Percentiles rank a stretch among this genome's conserved stretches.
These are phyloP conservation scores for Trichomalopsis sarcophagae DNA, from an alignment of 1,140 invertebrate species.

Conservation along the genomic window DNA sequence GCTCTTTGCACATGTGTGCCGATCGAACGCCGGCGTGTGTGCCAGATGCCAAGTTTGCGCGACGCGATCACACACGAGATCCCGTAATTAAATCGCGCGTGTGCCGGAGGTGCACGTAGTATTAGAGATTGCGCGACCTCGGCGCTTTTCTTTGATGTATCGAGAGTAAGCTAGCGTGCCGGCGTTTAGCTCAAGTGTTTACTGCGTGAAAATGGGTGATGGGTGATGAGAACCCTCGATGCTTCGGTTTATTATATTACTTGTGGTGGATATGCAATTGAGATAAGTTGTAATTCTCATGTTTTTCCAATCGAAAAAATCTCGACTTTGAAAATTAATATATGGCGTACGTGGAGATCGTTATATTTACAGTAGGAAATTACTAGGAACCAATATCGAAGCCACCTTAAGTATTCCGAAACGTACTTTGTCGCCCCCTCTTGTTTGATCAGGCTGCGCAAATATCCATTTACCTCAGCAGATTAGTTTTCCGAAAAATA, in stretches of 20 bases:
- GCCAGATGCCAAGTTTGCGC: constrained; percentile 30
- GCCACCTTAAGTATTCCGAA: neutral
- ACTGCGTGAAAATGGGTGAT: too few relatives aligned
- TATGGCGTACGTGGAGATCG: too few relatives aligned
- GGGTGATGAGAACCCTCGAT: too few relatives aligned
- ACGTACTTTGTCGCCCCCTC: too few relatives aligned
- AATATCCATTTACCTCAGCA: neutral
- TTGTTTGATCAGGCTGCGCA: neutral
- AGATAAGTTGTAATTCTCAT: too few relatives aligned
- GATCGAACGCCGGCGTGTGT: constrained; percentile 7
- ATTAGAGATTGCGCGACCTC: neutral
- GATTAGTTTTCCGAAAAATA: neutral
- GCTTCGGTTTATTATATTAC: too few relatives aligned
- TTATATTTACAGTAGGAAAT: too few relatives aligned
- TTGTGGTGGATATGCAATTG: too few relatives aligned
- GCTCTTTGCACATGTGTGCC: neutral
- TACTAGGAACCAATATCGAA: neutral
- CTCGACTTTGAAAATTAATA: too few relatives aligned
- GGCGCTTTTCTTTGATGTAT: neutral
- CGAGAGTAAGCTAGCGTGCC: neutral
- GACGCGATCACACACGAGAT: neutral
- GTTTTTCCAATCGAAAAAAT: too few relatives aligned
- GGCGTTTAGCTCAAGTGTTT: too few relatives aligned
- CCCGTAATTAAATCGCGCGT: constrained; percentile 21
- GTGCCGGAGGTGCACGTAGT: neutral